These are phyloP conservation scores for Sebastes reedi DNA, from an alignment of 2,797 vertebrate species.

Conservation along the genomic window DNA sequence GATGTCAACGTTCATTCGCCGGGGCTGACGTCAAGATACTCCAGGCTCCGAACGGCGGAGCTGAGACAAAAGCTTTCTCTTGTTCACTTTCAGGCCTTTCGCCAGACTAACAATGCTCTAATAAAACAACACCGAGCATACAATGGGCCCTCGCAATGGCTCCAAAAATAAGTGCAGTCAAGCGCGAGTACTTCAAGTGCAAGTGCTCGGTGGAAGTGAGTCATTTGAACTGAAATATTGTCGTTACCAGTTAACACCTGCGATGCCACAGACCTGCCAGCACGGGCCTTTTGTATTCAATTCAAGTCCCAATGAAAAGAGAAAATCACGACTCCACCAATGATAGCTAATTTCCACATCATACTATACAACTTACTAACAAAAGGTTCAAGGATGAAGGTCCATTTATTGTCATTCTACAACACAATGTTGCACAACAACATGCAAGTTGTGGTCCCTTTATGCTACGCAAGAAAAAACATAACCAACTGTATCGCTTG, in stretches of 20 bases:
- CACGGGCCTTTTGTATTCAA: neutral
- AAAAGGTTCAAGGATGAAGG: neutral
- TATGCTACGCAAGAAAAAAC: neutral
- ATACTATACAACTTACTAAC: neutral
- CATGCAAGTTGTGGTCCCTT: neutral
- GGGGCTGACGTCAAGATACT: neutral
- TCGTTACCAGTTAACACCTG: neutral
- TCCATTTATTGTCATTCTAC: neutral
- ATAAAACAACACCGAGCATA: neutral
- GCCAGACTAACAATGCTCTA: neutral
- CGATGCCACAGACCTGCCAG: neutral
- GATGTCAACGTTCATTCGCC: neutral
- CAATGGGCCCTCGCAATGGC: neutral
- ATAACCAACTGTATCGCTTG: neutral
- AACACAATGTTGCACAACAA: neutral
- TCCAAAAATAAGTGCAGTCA: constrained; percentile 20
- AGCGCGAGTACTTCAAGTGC: neutral
- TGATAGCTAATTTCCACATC: neutral
- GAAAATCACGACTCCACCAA: neutral
- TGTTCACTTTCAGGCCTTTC: neutral
- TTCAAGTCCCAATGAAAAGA: neutral
- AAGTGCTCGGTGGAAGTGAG: neutral
- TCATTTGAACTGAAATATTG: neutral
- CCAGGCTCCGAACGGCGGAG: neutral
- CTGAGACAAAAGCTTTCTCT: neutral